A percentile compares a stretch with the other conserved stretches of the same genome.
Evolutionary conservation across 2,888 invertebrate genomes (phyloP).

Genomic region (Epiperipatus broadwayi): DNA sequence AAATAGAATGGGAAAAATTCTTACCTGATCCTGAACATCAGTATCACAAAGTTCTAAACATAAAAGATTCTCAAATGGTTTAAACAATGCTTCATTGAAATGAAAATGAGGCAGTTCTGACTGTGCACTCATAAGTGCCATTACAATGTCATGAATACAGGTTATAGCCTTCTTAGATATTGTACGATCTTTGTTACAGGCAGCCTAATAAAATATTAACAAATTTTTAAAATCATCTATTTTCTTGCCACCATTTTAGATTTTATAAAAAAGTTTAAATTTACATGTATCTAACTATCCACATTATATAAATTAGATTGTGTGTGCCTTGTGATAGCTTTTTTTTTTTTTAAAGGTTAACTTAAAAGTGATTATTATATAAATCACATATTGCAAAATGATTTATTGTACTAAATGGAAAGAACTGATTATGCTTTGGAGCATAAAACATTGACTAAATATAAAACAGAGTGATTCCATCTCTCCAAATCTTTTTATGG

Average conservation of each 20-base stretch:
- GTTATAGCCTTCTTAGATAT: slow-evolving; percentile 71
- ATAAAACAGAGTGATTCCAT: no score
- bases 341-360: no score
- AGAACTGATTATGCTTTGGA: no score
- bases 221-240: background rate
- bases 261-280: background rate
- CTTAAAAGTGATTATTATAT: no score
- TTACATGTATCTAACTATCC: background rate
- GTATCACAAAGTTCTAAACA: slow-evolving; percentile 80
- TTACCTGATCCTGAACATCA: slow-evolving; percentile 61
- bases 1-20: slow-evolving; percentile 11
- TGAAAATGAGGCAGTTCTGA: slow-evolving; percentile 79
- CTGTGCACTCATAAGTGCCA: slow-evolving; percentile 63
- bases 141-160: slow-evolving; percentile 77
- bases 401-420: no score
- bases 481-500: no score
- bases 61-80: slow-evolving; percentile 81
- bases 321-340: no score
- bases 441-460: no score
- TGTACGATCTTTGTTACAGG: slow-evolving; percentile 67
- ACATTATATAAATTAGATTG: no score
- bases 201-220: slow-evolving; percentile 44
- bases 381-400: no score
- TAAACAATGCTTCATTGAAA: slow-evolving; percentile 80
- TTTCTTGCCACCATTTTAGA: slow-evolving; percentile 9